A percentile compares a stretch with the other conserved stretches of the same genome.
These are phyloP conservation scores for Matsumyia berberina DNA, from an alignment of 2,888 invertebrate genomes.

Conservation along the genomic window DNA sequence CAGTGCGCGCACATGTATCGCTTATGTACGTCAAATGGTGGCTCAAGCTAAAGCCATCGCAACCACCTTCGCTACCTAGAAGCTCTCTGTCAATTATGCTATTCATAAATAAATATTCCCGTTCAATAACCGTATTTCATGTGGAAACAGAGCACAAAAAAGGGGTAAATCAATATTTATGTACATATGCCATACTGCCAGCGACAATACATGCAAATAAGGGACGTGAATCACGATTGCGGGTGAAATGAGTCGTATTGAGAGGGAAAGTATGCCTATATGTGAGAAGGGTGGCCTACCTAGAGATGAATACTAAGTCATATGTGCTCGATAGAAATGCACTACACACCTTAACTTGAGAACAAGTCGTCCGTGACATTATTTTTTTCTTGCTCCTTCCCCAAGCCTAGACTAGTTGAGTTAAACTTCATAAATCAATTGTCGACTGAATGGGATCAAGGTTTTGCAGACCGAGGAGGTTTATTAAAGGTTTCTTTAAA, in stretches of 20 bases:
- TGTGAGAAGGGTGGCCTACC: background rate
- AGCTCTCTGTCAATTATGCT: slow-evolving; percentile 56
- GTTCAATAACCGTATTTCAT: slow-evolving; percentile 51
- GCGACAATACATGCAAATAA: slow-evolving; percentile 50
- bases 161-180: slow-evolving; percentile 64
- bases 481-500: background rate
- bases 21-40: slow-evolving; percentile 15
- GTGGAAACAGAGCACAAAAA: slow-evolving; percentile 14
- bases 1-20: background rate
- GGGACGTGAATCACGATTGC: slow-evolving; percentile 55
- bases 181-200: slow-evolving; percentile 49
- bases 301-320: slow-evolving; percentile 5
- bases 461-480: background rate
- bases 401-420: slow-evolving; percentile 23
- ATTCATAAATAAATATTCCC: slow-evolving; percentile 63
- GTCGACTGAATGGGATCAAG: slow-evolving; percentile 5
- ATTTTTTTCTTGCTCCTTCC: slow-evolving; percentile 15
- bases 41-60: slow-evolving; percentile 16
- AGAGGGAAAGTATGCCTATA: slow-evolving; percentile 36
- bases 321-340: slow-evolving; percentile 14
- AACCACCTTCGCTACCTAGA: background rate
- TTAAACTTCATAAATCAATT: slow-evolving; percentile 42
- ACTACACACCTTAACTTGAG: background rate
- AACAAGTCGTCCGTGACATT: slow-evolving; percentile 19
- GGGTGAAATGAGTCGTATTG: slow-evolving; percentile 30